A percentile compares a stretch with the other conserved stretches of the same genome.
phyloP scores from a whole-genome alignment of 2,888 invertebrate species.

The Dynastes maya region DNA sequence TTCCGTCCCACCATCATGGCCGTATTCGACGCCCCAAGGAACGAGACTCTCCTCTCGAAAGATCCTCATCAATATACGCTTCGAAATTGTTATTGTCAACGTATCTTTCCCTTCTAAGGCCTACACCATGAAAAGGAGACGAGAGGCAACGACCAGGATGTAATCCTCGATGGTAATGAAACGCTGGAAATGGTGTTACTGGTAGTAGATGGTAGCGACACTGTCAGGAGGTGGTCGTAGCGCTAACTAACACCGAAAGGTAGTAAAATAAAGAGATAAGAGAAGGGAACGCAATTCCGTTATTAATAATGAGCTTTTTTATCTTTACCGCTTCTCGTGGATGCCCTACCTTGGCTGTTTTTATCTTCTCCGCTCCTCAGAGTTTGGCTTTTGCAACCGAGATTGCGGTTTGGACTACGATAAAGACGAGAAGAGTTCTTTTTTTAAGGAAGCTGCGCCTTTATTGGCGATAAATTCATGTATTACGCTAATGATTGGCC shows the following conservation, averaged over 20 bases:
- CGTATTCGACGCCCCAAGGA: too few species aligned
- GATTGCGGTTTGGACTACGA: slow-evolving; percentile 25
- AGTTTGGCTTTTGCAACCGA: not conserved
- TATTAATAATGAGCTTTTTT: slow-evolving; percentile 51
- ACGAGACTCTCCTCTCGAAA: not conserved
- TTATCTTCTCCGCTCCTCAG: not conserved
- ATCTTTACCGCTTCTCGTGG: slow-evolving; percentile 45
- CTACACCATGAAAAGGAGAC: not conserved
- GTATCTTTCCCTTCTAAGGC: not conserved
- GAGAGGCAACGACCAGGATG: not conserved
- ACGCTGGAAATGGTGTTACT: not conserved
- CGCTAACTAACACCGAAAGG: not conserved
- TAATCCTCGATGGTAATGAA: slow-evolving; percentile 34
- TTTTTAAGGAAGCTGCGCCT: not conserved
- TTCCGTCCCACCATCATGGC: too few species aligned
- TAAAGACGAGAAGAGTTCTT: not conserved
- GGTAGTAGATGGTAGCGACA: not conserved
- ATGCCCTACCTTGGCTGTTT: slow-evolving; percentile 1
- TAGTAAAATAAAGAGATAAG: slow-evolving; percentile 44
- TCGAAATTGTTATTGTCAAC: slow-evolving; percentile 38
- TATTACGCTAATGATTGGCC: slow-evolving; percentile 40
- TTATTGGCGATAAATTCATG: slow-evolving; percentile 36
- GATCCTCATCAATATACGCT: slow-evolving; percentile 18
- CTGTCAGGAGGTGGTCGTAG: not conserved
- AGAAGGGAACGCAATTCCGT: slow-evolving; percentile 43